Percentiles rank a stretch among this genome's conserved stretches.
Conservation (phyloP, 2,888 invertebrate species). For the Tetranychus truncatus region DNA sequence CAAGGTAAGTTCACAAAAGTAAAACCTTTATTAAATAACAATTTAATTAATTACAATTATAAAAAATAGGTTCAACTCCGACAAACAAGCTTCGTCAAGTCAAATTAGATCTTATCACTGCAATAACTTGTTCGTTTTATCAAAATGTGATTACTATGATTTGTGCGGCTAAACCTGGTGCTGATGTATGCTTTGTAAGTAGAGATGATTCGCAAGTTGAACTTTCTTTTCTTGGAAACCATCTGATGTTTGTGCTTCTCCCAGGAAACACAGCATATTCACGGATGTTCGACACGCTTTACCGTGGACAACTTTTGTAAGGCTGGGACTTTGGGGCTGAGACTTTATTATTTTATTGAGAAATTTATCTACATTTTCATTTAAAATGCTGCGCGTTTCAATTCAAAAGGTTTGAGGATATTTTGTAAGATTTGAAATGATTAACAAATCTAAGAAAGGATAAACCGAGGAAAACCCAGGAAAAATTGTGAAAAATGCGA, state of each 20-base stretch:
- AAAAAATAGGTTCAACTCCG: background rate
- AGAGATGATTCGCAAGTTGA: background rate
- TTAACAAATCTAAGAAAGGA: no score
- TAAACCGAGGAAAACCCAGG: no score
- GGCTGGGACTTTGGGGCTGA: no score
- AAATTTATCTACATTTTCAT: no score
- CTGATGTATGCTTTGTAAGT: conserved; percentile 10
- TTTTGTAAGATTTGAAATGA: no score
- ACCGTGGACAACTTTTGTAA: conserved; percentile 13
- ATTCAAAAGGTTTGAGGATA: no score
- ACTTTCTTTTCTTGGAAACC: conserved; percentile 12
- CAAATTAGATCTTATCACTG: background rate
- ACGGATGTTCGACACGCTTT: conserved; percentile 13
- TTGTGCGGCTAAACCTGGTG: conserved; percentile 10
- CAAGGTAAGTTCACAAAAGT: background rate
- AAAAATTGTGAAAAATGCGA: no score
- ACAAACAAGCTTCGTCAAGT: background rate
- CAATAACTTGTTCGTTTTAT: background rate
- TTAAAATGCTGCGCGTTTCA: no score
- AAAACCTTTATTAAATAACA: background rate
- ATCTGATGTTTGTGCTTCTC: conserved; percentile 11
- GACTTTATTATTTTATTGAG: background rate
- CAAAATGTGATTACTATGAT: conserved; percentile 8
- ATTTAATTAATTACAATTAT: no score
- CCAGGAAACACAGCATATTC: conserved; percentile 13